Conservation (phyloP, 2,888 invertebrate species). For the Cecidostiba fungosa region DNA sequence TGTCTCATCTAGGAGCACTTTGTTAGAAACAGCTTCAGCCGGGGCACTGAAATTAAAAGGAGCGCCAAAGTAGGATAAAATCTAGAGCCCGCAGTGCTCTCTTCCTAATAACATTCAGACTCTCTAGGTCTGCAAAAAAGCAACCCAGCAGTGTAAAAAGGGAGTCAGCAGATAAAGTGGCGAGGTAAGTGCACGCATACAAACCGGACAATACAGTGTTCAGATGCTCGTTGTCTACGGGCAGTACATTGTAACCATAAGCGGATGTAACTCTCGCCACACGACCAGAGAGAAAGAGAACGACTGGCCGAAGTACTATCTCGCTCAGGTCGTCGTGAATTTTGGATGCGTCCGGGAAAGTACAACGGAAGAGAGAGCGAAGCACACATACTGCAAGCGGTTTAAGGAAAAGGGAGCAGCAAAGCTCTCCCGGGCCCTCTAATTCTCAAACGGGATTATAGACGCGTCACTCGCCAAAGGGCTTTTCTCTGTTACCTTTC, state of each 20-base stretch:
- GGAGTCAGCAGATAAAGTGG: background rate
- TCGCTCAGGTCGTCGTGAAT: conserved; percentile 34
- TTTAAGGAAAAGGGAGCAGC: background rate
- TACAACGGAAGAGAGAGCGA: background rate
- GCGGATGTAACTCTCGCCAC: background rate
- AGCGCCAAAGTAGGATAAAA: background rate
- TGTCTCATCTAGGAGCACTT: background rate
- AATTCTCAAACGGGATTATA: conserved; percentile 37
- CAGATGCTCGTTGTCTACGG: background rate
- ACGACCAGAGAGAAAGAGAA: background rate
- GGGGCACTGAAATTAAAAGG: background rate
- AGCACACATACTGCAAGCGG: background rate
- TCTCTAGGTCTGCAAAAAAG: background rate
- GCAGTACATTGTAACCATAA: background rate
- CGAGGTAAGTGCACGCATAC: background rate
- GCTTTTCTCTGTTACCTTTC: conserved; percentile 44
- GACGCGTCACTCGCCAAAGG: conserved; percentile 36
- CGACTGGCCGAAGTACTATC: background rate
- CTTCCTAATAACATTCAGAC: background rate
- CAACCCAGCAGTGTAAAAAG: background rate
- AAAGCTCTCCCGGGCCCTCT: conserved; percentile 26
- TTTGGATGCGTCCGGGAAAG: conserved; percentile 21
- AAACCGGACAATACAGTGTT: background rate
- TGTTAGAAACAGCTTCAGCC: background rate
- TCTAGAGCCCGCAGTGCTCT: background rate